These are phyloP conservation scores for Micromys minutus DNA, from an alignment of 2,113 vertebrate genomes.

Conservation along the genomic window DNA sequence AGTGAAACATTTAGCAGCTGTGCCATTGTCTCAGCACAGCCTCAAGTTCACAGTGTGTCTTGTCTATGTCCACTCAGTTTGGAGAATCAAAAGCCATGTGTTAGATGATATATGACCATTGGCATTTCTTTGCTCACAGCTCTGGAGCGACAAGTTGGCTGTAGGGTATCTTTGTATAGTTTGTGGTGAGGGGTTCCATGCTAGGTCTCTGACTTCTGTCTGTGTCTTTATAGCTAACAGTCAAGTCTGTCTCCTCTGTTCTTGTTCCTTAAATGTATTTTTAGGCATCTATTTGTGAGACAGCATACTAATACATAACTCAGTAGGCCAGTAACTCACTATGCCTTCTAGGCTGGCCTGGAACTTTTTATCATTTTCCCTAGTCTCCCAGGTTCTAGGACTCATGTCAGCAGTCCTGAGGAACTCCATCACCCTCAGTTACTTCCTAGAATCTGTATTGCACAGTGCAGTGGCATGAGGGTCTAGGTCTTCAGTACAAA, in stretches of 20 bases:
- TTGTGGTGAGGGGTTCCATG: not conserved
- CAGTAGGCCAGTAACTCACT: no score
- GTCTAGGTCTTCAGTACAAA: not conserved
- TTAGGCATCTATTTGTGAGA: not conserved
- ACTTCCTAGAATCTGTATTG: not conserved
- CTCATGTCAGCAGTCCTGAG: not conserved
- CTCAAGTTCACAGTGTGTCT: not conserved
- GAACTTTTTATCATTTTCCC: not conserved
- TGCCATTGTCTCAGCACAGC: not conserved
- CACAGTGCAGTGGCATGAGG: not conserved
- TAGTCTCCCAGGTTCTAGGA: not conserved
- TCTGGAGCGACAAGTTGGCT: not conserved
- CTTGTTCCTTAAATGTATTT: not conserved
- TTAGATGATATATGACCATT: not conserved
- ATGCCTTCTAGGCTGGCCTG: not conserved
- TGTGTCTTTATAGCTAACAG: not conserved
- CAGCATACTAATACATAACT: not conserved
- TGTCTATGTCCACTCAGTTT: not conserved
- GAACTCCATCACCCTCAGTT: not conserved
- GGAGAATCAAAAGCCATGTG: not conserved
- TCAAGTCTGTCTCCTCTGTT: not conserved
- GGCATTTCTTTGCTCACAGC: not conserved
- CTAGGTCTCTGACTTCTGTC: not conserved
- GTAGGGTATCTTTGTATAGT: not conserved
- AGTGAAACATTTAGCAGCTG: conserved; percentile 19